These are phyloP conservation scores for Patiria pectinifera DNA, from an alignment of 53 echinoderm and acorn worm genomes.

Conservation along the genomic window DNA sequence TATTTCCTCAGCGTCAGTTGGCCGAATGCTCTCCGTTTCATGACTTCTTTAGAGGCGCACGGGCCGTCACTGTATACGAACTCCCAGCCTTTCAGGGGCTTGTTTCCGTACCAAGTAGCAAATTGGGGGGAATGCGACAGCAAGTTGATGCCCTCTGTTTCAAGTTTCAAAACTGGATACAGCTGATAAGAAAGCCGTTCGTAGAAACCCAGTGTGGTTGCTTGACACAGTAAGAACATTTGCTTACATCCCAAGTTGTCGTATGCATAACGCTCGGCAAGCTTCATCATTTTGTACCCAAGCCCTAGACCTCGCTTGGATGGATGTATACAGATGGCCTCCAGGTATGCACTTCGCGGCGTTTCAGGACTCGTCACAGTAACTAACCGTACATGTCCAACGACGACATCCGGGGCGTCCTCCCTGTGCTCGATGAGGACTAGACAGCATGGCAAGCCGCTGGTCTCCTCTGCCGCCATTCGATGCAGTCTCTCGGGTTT, in stretches of 20 bases:
- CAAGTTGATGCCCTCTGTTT: not conserved
- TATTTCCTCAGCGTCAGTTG: too few relatives aligned
- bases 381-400: not conserved
- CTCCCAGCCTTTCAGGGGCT: not conserved
- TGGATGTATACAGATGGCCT: not conserved
- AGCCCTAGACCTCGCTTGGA: not conserved
- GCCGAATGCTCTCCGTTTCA: too few relatives aligned
- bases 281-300: not conserved
- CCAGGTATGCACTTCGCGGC: not conserved
- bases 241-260: constrained; percentile 5
- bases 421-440: too few relatives aligned
- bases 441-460: not conserved
- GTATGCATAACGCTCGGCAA: not conserved
- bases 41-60: too few relatives aligned
- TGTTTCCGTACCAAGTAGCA: not conserved
- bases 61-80: too few relatives aligned
- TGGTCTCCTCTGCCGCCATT: not conserved
- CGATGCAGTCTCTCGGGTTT: too few relatives aligned
- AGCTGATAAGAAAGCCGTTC: not conserved
- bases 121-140: not conserved
- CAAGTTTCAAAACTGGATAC: not conserved
- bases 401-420: not conserved
- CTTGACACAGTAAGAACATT: not conserved
- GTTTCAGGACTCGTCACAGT: not conserved
- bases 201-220: not conserved